phyloP scores from a whole-genome alignment of 2,113 vertebrate species.

The Sminthopsis crassicaudata region DNA sequence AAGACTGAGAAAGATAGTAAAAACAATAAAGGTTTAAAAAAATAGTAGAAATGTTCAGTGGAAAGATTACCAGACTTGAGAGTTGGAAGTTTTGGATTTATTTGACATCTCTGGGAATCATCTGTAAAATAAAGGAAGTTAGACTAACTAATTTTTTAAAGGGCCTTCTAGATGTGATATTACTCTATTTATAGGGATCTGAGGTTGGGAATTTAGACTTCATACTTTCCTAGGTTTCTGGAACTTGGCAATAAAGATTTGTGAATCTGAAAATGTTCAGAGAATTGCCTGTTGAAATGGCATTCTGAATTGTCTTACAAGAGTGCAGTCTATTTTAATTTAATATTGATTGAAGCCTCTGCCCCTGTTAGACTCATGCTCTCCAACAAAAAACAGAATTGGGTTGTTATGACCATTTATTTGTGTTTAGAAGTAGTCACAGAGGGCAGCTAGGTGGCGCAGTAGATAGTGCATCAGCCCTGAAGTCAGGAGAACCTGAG shows the following conservation, averaged over 20 bases:
- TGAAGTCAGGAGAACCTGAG: too few species aligned
- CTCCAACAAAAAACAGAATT: background rate
- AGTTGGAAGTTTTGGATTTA: background rate
- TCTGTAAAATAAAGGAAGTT: background rate
- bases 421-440: conserved; percentile 9
- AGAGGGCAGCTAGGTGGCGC: too few species aligned
- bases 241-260: background rate
- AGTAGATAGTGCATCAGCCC: too few species aligned
- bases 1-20: background rate
- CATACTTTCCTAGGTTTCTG: background rate
- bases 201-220: background rate
- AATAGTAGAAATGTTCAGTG: background rate
- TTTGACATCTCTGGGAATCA: background rate
- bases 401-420: background rate
- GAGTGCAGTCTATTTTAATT: background rate
- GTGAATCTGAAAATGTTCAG: background rate
- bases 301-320: background rate
- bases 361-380: background rate
- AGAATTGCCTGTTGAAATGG: background rate
- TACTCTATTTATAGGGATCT: background rate
- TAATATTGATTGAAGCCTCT: background rate
- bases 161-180: background rate
- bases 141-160: background rate
- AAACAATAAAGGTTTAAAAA: background rate
- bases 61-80: background rate